Conservation (phyloP, 1,140 invertebrate species). For the Teleogryllus occipitalis region DNA sequence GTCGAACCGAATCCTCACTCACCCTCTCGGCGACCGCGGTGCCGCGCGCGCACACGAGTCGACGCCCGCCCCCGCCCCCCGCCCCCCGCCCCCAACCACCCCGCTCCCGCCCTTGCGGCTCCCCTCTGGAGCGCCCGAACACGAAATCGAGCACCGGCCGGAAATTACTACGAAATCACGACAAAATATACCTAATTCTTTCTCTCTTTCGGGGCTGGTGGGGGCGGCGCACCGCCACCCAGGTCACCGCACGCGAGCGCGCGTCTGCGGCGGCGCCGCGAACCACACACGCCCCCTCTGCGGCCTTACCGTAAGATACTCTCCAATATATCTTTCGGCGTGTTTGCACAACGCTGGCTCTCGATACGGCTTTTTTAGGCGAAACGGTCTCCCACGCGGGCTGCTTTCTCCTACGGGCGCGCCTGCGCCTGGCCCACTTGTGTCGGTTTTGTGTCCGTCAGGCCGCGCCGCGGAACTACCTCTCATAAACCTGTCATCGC, state of each 20-base stretch:
- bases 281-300: too few relatives aligned
- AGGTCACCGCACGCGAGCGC: background rate
- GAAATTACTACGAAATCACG: conserved; percentile 1
- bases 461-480: background rate
- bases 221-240: too few relatives aligned
- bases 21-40: too few relatives aligned
- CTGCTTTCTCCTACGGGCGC: background rate
- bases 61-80: too few relatives aligned
- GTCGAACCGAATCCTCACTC: too few relatives aligned
- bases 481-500: background rate
- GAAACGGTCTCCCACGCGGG: background rate
- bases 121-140: background rate
- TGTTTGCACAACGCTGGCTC: background rate
- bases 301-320: background rate
- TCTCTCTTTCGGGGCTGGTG: background rate
- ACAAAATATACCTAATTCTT: conserved; percentile 6
- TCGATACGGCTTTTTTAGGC: background rate
- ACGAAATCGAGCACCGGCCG: background rate
- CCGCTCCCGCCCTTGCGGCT: background rate
- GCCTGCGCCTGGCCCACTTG: background rate
- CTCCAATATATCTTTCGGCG: background rate
- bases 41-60: too few relatives aligned
- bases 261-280: background rate
- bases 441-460: background rate
- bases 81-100: too few relatives aligned